Evolutionary conservation across 2,113 vertebrate genomes (phyloP).

Genomic region (Procavia capensis): DNA sequence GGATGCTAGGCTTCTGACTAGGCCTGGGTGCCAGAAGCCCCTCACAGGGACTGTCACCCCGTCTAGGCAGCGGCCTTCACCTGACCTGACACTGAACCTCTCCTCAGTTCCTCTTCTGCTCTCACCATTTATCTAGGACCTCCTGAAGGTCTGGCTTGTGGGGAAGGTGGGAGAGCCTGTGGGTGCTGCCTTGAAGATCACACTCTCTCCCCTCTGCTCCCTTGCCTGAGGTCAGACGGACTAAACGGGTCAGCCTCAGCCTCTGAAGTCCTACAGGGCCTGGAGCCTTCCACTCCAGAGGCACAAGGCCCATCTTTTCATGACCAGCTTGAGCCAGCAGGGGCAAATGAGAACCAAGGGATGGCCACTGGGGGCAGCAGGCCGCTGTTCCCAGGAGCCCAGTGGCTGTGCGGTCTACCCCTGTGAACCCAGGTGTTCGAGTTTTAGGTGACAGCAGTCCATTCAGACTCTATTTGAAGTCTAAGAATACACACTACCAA

Average conservation of each 20-base stretch:
- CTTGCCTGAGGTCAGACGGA: constrained; percentile 57
- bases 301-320: neutral
- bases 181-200: constrained; percentile 29
- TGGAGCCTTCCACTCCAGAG: neutral
- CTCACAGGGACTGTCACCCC: neutral
- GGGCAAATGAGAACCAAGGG: constrained; percentile 6
- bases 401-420: neutral
- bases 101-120: neutral
- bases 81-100: neutral
- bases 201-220: constrained; percentile 22
- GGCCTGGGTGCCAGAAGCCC: neutral
- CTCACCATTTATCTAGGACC: neutral
- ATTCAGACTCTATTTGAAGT: neutral
- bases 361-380: neutral
- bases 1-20: neutral
- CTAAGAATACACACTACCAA: neutral
- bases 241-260: constrained; percentile 9
- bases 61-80: neutral
- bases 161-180: neutral
- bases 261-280: constrained; percentile 31
- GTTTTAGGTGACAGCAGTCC: constrained; percentile 2
- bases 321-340: neutral
- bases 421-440: neutral
- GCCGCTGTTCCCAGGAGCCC: constrained; percentile 15
- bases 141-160: neutral